phyloP scores from a whole-genome alignment of 2,797 vertebrate genomes.

The Amblyraja radiata region DNA sequence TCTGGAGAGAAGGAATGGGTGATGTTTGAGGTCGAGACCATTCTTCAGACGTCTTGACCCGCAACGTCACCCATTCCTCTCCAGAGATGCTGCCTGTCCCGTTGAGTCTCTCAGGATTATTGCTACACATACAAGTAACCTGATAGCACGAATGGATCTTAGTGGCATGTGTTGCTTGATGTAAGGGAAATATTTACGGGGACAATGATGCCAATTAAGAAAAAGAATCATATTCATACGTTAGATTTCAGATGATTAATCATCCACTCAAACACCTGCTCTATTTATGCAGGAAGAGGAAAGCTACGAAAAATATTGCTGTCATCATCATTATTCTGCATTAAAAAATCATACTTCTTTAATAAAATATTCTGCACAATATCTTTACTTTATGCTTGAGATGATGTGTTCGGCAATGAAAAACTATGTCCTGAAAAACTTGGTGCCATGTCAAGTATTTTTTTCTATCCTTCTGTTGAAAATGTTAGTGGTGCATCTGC shows the following conservation, averaged over 20 bases:
- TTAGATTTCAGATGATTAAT: constrained; percentile 16
- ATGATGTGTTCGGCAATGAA: neutral
- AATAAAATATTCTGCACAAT: neutral
- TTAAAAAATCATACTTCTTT: neutral
- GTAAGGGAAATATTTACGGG: neutral
- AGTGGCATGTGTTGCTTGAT: neutral
- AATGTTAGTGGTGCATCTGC: neutral
- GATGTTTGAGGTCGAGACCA: too few relatives aligned
- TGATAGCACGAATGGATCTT: neutral
- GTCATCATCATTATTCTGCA: neutral
- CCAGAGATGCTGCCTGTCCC: too few relatives aligned
- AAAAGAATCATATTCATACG: neutral
- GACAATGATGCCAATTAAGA: neutral
- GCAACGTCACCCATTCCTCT: too few relatives aligned
- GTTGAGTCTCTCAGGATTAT: too few relatives aligned
- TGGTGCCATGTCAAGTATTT: neutral
- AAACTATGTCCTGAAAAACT: neutral
- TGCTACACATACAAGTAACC: neutral
- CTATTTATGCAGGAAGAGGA: neutral
- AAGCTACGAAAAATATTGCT: neutral
- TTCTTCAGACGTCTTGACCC: too few relatives aligned
- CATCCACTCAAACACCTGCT: neutral
- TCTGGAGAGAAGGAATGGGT: too few relatives aligned
- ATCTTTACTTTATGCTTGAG: neutral
- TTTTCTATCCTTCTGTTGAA: neutral